phyloP scores from a whole-genome alignment of 2,888 invertebrate genomes.

The Acrobasis repandana region DNA sequence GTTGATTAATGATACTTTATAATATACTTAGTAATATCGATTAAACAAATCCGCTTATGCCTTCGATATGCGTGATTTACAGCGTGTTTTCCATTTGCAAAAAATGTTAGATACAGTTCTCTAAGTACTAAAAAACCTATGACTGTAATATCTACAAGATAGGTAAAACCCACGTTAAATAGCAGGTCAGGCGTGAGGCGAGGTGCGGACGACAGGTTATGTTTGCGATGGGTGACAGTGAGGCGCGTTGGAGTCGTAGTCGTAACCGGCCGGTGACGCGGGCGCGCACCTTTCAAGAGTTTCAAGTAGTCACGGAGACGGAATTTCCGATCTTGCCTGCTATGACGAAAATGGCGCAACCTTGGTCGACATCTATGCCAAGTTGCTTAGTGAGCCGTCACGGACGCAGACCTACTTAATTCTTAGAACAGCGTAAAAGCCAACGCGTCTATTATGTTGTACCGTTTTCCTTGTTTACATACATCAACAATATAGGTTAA shows the following conservation, averaged over 20 bases:
- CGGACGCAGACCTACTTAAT: conserved; percentile 43
- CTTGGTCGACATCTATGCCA: conserved; percentile 30
- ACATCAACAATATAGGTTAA: background rate
- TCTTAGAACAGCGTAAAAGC: conserved; percentile 55
- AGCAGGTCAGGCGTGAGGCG: background rate
- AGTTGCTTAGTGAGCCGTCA: conserved; percentile 32
- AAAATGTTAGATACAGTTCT: background rate
- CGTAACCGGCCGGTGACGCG: background rate
- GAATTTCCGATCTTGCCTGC: conserved; percentile 53
- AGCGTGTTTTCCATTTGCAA: background rate
- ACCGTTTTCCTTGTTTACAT: conserved; percentile 56
- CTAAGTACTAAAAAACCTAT: background rate
- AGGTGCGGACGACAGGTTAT: background rate
- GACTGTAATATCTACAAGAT: background rate
- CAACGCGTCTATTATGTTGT: conserved; percentile 31
- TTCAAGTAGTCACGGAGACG: conserved; percentile 52
- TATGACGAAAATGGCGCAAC: conserved; percentile 45
- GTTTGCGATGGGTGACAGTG: conserved; percentile 1
- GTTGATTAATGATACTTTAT: conserved; percentile 67
- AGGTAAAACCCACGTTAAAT: conserved; percentile 17
- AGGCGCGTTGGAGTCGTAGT: background rate
- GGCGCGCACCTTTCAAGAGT: conserved; percentile 34
- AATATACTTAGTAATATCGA: conserved; percentile 38
- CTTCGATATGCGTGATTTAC: background rate
- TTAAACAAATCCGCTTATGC: conserved; percentile 55